Conservation (phyloP, 2,797 vertebrate species). For the Craterocephalus amniculus region DNA sequence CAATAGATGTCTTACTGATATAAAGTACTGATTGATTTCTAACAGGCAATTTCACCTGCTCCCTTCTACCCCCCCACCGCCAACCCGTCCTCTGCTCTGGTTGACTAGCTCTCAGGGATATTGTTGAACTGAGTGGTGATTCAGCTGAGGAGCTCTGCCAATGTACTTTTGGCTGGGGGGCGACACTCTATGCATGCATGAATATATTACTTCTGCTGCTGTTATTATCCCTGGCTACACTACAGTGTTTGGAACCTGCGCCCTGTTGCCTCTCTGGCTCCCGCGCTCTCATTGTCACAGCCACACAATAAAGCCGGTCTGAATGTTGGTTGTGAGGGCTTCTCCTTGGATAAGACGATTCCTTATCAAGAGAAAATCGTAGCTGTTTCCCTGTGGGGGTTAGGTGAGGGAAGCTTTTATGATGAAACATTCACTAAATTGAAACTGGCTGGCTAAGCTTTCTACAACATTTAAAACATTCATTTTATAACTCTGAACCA, state of each 20-base stretch:
- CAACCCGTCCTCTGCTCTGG: slow-evolving; percentile 6
- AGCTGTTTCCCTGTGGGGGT: slow-evolving; percentile 24
- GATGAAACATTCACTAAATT: slow-evolving; percentile 59
- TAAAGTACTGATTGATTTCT: slow-evolving; percentile 27
- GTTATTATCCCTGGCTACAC: slow-evolving; percentile 71
- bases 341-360: slow-evolving; percentile 31
- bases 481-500: slow-evolving; percentile 48
- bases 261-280: slow-evolving; percentile 60
- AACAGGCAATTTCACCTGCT: slow-evolving; percentile 11
- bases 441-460: slow-evolving; percentile 40
- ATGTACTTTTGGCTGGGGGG: slow-evolving; percentile 58
- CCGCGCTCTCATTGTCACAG: slow-evolving; percentile 56
- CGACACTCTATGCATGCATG: slow-evolving; percentile 71
- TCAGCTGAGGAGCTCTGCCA: slow-evolving; percentile 67
- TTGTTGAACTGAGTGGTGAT: slow-evolving; percentile 66
- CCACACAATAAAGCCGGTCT: slow-evolving; percentile 54
- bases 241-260: slow-evolving; percentile 56
- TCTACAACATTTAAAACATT: slow-evolving; percentile 30
- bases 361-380: slow-evolving; percentile 39
- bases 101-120: slow-evolving; percentile 53
- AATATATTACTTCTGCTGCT: slow-evolving; percentile 73
- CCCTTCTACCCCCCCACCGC: neutral
- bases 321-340: slow-evolving; percentile 29
- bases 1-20: slow-evolving; percentile 11
- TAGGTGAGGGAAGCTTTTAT: slow-evolving; percentile 27